Percentiles rank a stretch among this genome's conserved stretches.
These are phyloP conservation scores for Drosophila trichaetosa DNA, from an alignment of 2,888 invertebrate genomes.

Conservation along the genomic window DNA sequence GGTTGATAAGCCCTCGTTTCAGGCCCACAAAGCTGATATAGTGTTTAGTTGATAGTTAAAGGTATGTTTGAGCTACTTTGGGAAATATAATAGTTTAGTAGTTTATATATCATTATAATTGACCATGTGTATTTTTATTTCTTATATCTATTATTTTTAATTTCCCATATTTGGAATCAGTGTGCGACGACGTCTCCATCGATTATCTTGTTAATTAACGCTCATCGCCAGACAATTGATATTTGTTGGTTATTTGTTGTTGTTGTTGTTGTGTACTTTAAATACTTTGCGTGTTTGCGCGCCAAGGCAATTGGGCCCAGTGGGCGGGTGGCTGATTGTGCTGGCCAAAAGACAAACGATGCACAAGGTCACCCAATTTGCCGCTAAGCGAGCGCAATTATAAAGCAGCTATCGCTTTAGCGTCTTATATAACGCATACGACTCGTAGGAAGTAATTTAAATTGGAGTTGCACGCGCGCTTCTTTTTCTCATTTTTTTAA, in stretches of 20 bases:
- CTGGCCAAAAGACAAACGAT: conserved; percentile 27
- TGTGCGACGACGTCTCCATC: conserved; percentile 44
- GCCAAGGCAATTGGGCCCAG: conserved; percentile 42
- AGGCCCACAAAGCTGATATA: neutral
- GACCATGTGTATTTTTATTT: neutral
- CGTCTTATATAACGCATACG: conserved; percentile 60
- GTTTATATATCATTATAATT: neutral
- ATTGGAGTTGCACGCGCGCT: conserved; percentile 58
- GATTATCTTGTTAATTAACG: conserved; percentile 77
- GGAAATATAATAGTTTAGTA: neutral
- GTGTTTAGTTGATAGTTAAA: conserved; percentile 1
- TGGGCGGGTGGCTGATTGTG: conserved; percentile 43
- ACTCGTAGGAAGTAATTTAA: conserved; percentile 68
- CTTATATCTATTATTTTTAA: neutral
- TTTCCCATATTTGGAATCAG: conserved; percentile 19
- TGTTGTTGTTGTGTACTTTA: conserved; percentile 21
- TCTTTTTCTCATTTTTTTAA: conserved; percentile 19
- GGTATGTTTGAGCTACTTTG: neutral
- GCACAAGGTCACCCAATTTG: conserved; percentile 55
- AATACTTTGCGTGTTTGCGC: conserved; percentile 49
- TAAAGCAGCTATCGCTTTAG: conserved; percentile 36
- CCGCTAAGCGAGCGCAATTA: conserved; percentile 58
- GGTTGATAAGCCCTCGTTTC: neutral
- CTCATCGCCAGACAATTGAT: conserved; percentile 21
- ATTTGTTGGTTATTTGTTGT: neutral